Conservation (phyloP, 1,140 invertebrate genomes). For the Spodoptera frugiperda region DNA sequence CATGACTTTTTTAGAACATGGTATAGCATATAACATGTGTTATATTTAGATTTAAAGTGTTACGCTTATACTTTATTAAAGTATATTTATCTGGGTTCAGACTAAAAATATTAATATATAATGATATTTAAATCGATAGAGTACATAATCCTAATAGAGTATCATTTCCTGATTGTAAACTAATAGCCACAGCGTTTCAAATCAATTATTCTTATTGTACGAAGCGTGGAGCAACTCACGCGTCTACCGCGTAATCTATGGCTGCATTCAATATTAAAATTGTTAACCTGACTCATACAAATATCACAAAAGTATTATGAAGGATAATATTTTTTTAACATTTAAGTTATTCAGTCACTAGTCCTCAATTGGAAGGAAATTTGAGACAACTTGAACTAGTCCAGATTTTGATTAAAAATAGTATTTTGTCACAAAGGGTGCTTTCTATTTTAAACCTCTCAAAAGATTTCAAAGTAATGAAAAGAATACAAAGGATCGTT, state of each 20-base stretch:
- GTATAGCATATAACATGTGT: too few species aligned
- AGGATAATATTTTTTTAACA: too few species aligned
- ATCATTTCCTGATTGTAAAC: constrained; percentile 26
- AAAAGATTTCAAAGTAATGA: constrained; percentile 4
- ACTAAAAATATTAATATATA: neutral
- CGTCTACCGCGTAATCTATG: constrained; percentile 14
- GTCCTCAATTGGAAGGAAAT: too few species aligned
- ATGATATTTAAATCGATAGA: neutral
- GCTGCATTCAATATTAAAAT: neutral
- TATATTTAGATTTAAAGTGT: too few species aligned
- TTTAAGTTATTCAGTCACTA: too few species aligned
- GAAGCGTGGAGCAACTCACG: neutral
- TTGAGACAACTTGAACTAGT: too few species aligned
- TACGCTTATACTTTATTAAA: too few species aligned
- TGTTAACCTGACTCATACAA: too few species aligned
- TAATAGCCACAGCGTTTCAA: constrained; percentile 24
- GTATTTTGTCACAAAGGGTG: neutral
- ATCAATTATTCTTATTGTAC: constrained; percentile 37
- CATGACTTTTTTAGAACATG: neutral
- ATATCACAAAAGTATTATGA: too few species aligned
- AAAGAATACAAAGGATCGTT: neutral
- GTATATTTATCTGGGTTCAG: too few species aligned
- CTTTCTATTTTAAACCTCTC: neutral
- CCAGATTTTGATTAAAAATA: too few species aligned
- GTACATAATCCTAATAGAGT: neutral